Conservation (phyloP, 1,140 invertebrate genomes). For the Anagrus nilaparvatae region DNA sequence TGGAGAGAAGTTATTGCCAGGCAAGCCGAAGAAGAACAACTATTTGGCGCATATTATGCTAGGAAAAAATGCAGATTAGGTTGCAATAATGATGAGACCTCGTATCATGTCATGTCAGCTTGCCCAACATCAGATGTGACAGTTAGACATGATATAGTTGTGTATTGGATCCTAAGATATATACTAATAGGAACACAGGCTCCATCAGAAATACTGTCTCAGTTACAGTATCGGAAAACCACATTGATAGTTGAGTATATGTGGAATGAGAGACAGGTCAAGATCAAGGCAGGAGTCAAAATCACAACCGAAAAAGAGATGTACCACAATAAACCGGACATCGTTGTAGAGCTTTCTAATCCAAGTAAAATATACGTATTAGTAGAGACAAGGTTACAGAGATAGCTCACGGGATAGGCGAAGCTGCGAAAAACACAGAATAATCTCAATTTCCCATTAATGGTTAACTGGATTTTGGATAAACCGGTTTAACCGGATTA, state of each 20-base stretch:
- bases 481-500: no score
- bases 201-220: background rate
- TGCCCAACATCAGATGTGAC: background rate
- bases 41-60: constrained; percentile 3
- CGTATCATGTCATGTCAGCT: constrained; percentile 6
- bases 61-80: constrained; percentile 1
- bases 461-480: no score
- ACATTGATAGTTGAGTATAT: background rate
- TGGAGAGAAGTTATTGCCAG: constrained; percentile 1
- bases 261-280: background rate
- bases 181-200: background rate
- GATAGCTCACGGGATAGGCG: no score
- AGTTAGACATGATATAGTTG: background rate
- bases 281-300: background rate
- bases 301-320: background rate
- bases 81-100: constrained; percentile 6
- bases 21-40: constrained; percentile 10
- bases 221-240: background rate
- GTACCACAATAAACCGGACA: background rate
- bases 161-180: background rate
- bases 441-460: no score
- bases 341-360: background rate
- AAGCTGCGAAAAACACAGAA: no score
- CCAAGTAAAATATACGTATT: background rate
- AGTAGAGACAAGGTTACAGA: background rate